Evolutionary conservation across 2,888 invertebrate species (phyloP), one percentile per base, ranked within the genome.

Genomic region (Trypoxylon attenuatum): DNA sequence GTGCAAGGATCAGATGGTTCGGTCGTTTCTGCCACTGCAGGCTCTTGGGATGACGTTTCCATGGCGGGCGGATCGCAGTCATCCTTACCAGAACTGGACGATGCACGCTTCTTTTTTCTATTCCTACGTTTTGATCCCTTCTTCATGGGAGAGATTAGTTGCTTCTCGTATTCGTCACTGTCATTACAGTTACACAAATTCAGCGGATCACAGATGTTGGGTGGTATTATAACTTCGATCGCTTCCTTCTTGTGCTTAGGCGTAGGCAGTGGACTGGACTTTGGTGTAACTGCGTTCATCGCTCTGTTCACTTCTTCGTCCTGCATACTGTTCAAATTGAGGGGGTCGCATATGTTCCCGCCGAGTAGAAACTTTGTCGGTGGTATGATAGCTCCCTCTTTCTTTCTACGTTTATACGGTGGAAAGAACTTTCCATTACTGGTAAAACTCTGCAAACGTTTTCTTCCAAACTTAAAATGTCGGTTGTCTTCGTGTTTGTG

Each of bases 311-410:
- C 89, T 77, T 93, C 93, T 84, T 94, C 94, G 84, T 94, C 93
- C 87, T 93, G 95, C 78, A 98, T 90, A 83, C 97, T 96, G 83
- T 96, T 96, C 64, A 98, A 88, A 88, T 98, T 98, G 43, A 98
- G 88, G 0, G 98, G 98, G 89, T 98, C 98, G 74, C 94, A 94
- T 74, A 97, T 97, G 87, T 96, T 98, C 5, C 98, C 98, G 42
- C 98, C 98, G 1, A 98, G 90, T 2, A 96, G 88, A 88, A 98
- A 98, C 87, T 97, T 97, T 0, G 96, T 96, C 0, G 98, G 97
- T 51, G 96, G 93, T 79, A 96, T 94, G 73, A 94, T 91, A 55
- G 91, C 91, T n/a, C 84, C 84, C 73, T 93, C 92, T 79, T 93
- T 93, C 71, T 93, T 91, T 50, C 93, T 90, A 58, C 93, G 90